Conservation (phyloP, 2,888 invertebrate genomes). For the Volucella inflata region DNA sequence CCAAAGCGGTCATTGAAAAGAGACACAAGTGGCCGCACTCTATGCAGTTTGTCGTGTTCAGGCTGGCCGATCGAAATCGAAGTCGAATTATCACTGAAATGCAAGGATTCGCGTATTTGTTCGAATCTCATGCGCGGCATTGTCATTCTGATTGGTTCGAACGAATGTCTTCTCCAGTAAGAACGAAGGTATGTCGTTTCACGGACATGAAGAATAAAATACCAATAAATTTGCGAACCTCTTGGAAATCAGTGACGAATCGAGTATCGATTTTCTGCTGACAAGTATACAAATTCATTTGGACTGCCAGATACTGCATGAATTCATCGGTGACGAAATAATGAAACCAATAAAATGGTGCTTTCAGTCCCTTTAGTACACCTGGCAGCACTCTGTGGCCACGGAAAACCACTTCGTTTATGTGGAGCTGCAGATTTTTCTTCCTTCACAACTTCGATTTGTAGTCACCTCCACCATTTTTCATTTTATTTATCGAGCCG, state of each 20-base stretch:
- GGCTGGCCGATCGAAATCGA: too few relatives aligned
- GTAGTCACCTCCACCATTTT: not conserved
- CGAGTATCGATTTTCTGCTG: not conserved
- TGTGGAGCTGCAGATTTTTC: not conserved
- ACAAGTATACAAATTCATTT: not conserved
- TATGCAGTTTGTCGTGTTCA: too few relatives aligned
- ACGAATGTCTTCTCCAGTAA: not conserved
- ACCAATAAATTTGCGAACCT: slow-evolving; percentile 1
- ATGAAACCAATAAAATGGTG: too few relatives aligned
- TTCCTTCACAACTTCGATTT: not conserved
- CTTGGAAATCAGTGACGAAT: not conserved
- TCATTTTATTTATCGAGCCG: not conserved
- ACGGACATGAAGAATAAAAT: not conserved
- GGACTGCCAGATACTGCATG: slow-evolving; percentile 1
- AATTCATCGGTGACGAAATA: too few relatives aligned
- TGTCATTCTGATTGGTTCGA: slow-evolving; percentile 4
- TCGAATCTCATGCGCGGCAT: not conserved
- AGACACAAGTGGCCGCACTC: too few relatives aligned
- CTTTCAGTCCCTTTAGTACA: too few relatives aligned
- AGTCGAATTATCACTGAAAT: too few relatives aligned
- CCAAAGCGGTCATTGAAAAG: too few relatives aligned
- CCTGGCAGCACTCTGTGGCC: not conserved
- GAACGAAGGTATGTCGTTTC: not conserved
- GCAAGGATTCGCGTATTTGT: too few relatives aligned
- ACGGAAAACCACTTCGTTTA: too few relatives aligned